Evolutionary conservation across 2,113 vertebrate species (phyloP).

Genomic region (Coptodon rendalli): DNA sequence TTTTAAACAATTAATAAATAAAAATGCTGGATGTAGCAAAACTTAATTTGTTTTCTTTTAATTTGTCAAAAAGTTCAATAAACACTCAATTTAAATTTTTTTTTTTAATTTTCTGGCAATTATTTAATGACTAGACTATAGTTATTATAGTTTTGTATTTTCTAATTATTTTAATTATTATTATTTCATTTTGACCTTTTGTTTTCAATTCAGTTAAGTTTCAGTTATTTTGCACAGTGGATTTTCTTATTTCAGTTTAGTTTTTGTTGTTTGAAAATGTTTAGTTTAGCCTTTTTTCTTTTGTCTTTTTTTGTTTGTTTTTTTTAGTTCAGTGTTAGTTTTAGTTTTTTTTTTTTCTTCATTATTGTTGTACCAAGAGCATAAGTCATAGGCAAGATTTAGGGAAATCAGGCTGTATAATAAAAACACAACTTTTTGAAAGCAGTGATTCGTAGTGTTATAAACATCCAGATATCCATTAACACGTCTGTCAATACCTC

Average conservation of each 20-base stretch:
- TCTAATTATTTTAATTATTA: background rate
- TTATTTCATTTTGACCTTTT: background rate
- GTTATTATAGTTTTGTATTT: background rate
- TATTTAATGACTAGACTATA: background rate
- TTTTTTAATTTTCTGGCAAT: accelerated
- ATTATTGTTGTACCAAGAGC: background rate
- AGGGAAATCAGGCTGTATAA: background rate
- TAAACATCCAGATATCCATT: background rate
- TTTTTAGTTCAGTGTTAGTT: background rate
- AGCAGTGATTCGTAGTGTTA: background rate
- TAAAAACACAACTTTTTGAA: background rate
- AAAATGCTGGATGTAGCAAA: background rate
- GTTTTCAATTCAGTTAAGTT: background rate
- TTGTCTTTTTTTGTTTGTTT: no score
- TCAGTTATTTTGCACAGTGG: background rate
- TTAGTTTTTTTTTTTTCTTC: background rate
- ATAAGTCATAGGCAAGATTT: background rate
- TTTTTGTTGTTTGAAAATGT: background rate
- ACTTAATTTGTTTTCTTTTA: background rate
- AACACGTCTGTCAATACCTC: background rate
- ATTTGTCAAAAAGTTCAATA: background rate
- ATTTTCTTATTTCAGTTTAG: background rate
- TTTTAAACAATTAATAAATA: background rate
- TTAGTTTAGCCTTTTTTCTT: background rate
- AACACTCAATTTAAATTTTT: background rate